These are phyloP conservation scores for Telenomus remus DNA, from an alignment of 1,140 invertebrate species.

Conservation along the genomic window DNA sequence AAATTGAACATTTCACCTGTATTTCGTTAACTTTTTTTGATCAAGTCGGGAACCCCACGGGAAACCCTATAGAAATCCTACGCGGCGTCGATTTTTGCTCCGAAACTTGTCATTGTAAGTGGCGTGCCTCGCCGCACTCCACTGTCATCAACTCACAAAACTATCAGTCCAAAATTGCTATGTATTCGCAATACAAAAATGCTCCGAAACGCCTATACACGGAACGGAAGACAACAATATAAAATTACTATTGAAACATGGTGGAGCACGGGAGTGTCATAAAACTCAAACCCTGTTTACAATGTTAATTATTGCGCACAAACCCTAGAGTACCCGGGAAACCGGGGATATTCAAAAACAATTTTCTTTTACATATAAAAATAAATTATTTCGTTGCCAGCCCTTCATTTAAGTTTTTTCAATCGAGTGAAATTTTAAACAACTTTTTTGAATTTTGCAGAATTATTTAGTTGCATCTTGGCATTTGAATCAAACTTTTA, in stretches of 20 bases:
- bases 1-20: neutral
- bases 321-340: too few relatives aligned
- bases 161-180: neutral
- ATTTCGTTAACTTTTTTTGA: conserved; percentile 1
- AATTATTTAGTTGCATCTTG: too few relatives aligned
- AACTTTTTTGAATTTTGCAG: too few relatives aligned
- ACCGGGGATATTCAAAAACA: conserved; percentile 21
- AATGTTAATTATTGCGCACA: conserved; percentile 6
- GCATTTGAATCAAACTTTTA: too few relatives aligned
- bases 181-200: neutral
- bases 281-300: conserved; percentile 19
- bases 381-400: too few relatives aligned
- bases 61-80: conserved; percentile 9
- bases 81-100: conserved; percentile 4
- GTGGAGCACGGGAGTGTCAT: conserved; percentile 43
- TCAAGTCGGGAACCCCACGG: neutral
- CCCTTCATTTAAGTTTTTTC: too few relatives aligned
- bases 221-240: conserved; percentile 47
- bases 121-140: neutral
- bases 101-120: conserved; percentile 8
- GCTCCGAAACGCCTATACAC: conserved; percentile 13
- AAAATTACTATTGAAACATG: conserved; percentile 28
- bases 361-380: too few relatives aligned
- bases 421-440: too few relatives aligned
- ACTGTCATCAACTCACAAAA: neutral